A percentile compares a stretch with the other conserved stretches of the same genome.
These are phyloP conservation scores for Nycticebus coucang DNA, from an alignment of 2,113 vertebrate species.

Conservation along the genomic window DNA sequence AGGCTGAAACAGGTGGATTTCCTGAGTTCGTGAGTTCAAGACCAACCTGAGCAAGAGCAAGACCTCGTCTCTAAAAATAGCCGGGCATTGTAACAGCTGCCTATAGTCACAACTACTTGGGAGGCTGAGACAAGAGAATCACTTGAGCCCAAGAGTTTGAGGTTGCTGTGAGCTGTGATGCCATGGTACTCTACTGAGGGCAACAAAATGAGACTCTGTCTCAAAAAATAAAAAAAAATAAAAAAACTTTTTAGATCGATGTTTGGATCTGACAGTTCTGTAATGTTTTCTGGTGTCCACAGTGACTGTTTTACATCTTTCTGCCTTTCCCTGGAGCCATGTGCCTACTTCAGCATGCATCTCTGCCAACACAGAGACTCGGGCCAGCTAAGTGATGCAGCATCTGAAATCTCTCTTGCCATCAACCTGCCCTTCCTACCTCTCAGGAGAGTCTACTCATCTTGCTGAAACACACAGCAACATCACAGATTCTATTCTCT, in stretches of 20 bases:
- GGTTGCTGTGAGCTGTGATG: too few relatives aligned
- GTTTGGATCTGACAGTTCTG: not conserved
- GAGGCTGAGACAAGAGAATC: too few relatives aligned
- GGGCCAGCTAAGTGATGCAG: not conserved
- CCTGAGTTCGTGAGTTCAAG: too few relatives aligned
- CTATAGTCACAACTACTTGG: too few relatives aligned
- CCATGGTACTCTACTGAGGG: too few relatives aligned
- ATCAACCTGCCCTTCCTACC: not conserved
- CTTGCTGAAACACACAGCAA: not conserved
- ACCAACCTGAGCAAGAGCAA: too few relatives aligned
- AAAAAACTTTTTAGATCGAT: slow-evolving; percentile 63
- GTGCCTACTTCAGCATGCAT: not conserved
- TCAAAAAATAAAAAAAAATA: not conserved
- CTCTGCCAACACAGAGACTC: not conserved
- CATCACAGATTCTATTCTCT: too few relatives aligned
- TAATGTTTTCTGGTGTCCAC: not conserved
- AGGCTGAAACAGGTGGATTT: too few relatives aligned
- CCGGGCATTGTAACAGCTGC: too few relatives aligned
- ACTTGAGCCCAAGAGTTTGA: too few relatives aligned
- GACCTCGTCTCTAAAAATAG: too few relatives aligned
- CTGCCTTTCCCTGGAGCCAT: not conserved
- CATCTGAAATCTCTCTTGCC: not conserved
- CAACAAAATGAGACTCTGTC: too few relatives aligned
- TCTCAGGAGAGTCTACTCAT: not conserved
- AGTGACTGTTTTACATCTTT: not conserved